Evolutionary conservation across 2,888 invertebrate species (phyloP), one percentile per base, ranked within the genome.

Genomic region (Pandemis heparana): DNA sequence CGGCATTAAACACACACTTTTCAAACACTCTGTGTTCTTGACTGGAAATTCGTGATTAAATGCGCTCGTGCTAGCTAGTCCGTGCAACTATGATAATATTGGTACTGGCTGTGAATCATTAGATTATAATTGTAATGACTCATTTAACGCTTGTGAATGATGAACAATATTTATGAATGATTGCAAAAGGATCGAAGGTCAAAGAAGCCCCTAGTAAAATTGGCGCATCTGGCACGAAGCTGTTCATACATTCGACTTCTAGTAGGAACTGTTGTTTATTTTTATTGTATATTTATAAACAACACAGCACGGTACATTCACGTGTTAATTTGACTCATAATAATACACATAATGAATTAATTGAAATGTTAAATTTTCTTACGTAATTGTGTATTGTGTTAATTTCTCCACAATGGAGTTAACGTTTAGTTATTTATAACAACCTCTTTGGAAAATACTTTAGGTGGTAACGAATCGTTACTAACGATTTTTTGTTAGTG

Each of bases 91-190:
- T 73, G 23, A 61, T 66, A 63, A 38, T 61, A 18, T 39, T 39
- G 61, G 39, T 12, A 68, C 67, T 70, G 51, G 51, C 70, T 61
- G 48, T 72, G 60, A 56, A 56, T 23, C 18, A 56, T 56, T 23
- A 56, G 5, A 56, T 56, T 12, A 23, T 56, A 64, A 77, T 67
- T 41, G 48, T 69, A 62, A 23, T 74, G 60, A 76, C 71, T 77
- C 77, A 53, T 53, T 53, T 76, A 75, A 75, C 75, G 83, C 23
- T 74, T 51, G 12, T 65, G n/a, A 51, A 66, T 41, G n/a, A 38
- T 23, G 38, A 16, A 53, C 16, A 5, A 46, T 12, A 46, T 10
- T 48, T 48, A 16, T 48, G 48, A 48, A 43, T n/a, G 51, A 51
- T 5, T 51, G n/a, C 16, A 53, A 53, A 18, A 53, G 53, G 9